Percentiles rank a stretch among this genome's conserved stretches.
Evolutionary conservation across 2,888 invertebrate species (phyloP).

Genomic region (Tetragnatha montana): DNA sequence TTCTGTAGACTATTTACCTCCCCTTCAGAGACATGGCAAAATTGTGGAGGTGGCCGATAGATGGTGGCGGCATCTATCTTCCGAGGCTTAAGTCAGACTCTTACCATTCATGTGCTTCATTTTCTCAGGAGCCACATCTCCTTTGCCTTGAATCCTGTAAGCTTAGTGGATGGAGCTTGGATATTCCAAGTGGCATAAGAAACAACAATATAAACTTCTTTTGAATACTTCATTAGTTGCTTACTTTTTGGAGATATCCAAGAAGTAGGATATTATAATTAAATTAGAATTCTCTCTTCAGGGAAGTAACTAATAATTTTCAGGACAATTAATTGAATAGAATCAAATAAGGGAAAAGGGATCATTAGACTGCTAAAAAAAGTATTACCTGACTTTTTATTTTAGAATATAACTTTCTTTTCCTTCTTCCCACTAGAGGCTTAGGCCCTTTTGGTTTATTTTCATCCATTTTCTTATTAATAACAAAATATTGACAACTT

Average conservation of each 20-base stretch:
- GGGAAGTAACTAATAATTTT: background rate
- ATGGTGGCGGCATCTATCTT: too few relatives aligned
- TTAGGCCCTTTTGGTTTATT: background rate
- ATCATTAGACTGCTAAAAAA: background rate
- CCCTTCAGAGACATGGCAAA: too few relatives aligned
- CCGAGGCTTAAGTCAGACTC: too few relatives aligned
- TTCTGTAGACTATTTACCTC: too few relatives aligned
- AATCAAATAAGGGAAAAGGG: background rate
- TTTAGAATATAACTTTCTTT: constrained; percentile 23
- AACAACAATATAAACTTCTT: background rate
- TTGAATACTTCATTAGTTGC: background rate
- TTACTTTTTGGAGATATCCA: background rate
- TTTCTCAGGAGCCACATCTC: too few relatives aligned
- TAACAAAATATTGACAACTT: too few relatives aligned
- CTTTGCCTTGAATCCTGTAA: too few relatives aligned
- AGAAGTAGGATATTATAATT: background rate
- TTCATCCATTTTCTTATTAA: constrained; percentile 4
- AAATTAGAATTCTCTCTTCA: background rate
- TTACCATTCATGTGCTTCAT: too few relatives aligned
- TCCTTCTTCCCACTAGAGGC: constrained; percentile 1
- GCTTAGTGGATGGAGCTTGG: too few relatives aligned
- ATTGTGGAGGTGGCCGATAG: too few relatives aligned
- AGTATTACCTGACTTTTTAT: constrained; percentile 23
- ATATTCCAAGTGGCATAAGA: too few relatives aligned
- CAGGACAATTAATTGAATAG: background rate